Base-by-base conservation (phyloP, 2,113 vertebrate genomes). In the Datnioides undecimradiatus region DNA sequence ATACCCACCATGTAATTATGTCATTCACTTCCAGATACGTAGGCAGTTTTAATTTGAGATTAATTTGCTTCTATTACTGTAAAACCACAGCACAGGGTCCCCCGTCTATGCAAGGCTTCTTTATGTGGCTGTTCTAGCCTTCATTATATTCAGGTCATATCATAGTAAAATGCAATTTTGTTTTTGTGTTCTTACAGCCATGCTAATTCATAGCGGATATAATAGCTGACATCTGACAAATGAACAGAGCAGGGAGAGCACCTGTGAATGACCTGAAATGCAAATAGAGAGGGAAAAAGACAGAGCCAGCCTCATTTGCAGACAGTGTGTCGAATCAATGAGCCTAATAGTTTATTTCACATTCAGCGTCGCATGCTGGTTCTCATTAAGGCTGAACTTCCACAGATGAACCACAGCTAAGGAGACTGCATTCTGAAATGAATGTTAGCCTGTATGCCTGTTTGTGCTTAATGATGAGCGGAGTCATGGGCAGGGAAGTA, bases 251-350 rank as follows among this genome's bases (percentile, higher is more conserved):
- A 48, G 23, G n/a, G n/a, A n/a, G 33, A 13, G n/a, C n/a, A n/a
- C 19, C 45, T 72, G 29, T 19, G 40, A 72, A 46, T 41, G 21
- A 63, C 68, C 59, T 31, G 29, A 77, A 73, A 65, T 25, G n/a
- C 63, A 80, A 77, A 80, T 67, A 29, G 34, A 67, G 38, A 75
- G 23, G 41, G 58, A 76, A 62, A 40, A 36, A 45, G 33, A 72
- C 0, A 4, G 12, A 27, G 12, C 41, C 12, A 48, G 9, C 27
- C 40, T 70, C 57, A 43, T 49, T 59, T 38, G 17, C 46, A 64
- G 21, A 48, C 11, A 49, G 14, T 41, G 8, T 38, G 5, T 38
- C 29, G 9, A 27, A 14, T 67, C 16, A 59, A 9, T 62, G 16
- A 36, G 6, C 23, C 33, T 33, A 69, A 49, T 25, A 49, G 34